phyloP scores from a whole-genome alignment of 1,140 invertebrate genomes.

The Ceratosolen fusciceps region DNA sequence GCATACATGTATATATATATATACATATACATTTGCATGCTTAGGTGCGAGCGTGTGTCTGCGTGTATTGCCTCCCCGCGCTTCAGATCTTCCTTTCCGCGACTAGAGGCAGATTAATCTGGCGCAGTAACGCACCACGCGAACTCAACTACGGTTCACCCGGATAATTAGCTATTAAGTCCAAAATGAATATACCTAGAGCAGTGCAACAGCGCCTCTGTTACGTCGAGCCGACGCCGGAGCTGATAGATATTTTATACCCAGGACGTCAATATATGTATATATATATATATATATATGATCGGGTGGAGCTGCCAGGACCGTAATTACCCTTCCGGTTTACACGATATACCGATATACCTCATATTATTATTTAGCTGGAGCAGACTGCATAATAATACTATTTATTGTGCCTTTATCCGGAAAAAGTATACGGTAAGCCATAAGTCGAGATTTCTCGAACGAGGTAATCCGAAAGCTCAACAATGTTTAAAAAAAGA shows the following conservation, averaged over 20 bases:
- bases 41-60: too few relatives aligned
- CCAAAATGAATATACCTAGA: background rate
- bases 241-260: conserved; percentile 38
- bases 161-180: conserved; percentile 50
- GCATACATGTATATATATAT: too few relatives aligned
- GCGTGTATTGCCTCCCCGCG: too few relatives aligned
- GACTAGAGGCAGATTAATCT: background rate
- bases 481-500: background rate
- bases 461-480: background rate
- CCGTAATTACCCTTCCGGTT: conserved; percentile 33
- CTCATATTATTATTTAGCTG: conserved; percentile 21
- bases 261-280: conserved; percentile 18
- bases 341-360: background rate
- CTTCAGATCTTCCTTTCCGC: background rate
- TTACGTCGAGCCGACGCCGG: background rate
- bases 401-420: conserved; percentile 27
- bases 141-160: conserved; percentile 11
- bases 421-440: conserved; percentile 5
- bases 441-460: background rate
- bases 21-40: too few relatives aligned
- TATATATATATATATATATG: too few relatives aligned
- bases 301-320: background rate
- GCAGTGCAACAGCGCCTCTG: conserved; percentile 9
- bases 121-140: background rate
- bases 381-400: conserved; percentile 28